phyloP scores from a whole-genome alignment of 2,888 invertebrate genomes.

The Sinopyrophorus schimmeli region DNA sequence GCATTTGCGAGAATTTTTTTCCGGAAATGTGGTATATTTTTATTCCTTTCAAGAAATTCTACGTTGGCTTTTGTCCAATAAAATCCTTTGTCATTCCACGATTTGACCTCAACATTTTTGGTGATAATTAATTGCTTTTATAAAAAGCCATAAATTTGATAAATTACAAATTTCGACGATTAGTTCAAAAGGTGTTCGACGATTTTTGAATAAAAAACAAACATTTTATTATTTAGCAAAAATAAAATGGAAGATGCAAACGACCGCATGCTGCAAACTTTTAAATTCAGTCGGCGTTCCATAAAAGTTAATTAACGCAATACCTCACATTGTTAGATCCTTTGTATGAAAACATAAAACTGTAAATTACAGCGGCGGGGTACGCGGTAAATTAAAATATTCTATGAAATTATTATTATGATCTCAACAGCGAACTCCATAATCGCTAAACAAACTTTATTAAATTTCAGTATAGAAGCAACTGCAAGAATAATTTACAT shows the following conservation, averaged over 20 bases:
- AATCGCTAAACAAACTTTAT: slow-evolving; percentile 30
- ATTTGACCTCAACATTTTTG: slow-evolving; percentile 27
- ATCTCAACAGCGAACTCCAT: slow-evolving; percentile 27
- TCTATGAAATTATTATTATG: slow-evolving; percentile 30
- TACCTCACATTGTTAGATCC: slow-evolving; percentile 24
- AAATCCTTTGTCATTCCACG: slow-evolving; percentile 31
- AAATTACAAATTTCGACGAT: slow-evolving; percentile 44
- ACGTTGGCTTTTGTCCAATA: slow-evolving; percentile 15
- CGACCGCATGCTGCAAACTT: slow-evolving; percentile 17
- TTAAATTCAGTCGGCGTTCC: slow-evolving; percentile 21
- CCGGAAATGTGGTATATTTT: slow-evolving; percentile 13
- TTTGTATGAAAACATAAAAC: slow-evolving; percentile 27
- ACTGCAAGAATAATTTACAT: slow-evolving; percentile 27
- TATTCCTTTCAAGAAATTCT: slow-evolving; percentile 11
- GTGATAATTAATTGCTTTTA: slow-evolving; percentile 41
- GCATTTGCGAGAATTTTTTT: slow-evolving; percentile 16
- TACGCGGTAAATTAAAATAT: slow-evolving; percentile 27
- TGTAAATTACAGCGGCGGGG: slow-evolving; percentile 23
- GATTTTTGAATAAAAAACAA: no score
- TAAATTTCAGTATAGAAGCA: slow-evolving; percentile 27
- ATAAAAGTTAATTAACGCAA: slow-evolving; percentile 30
- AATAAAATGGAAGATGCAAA: slow-evolving; percentile 2
- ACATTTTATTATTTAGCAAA: no score
- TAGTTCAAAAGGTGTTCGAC: slow-evolving; percentile 40
- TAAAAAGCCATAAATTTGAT: slow-evolving; percentile 43